A percentile compares a stretch with the other conserved stretches of the same genome.
Conservation (phyloP, 2,888 invertebrate species). For the Plebejus melissa region DNA sequence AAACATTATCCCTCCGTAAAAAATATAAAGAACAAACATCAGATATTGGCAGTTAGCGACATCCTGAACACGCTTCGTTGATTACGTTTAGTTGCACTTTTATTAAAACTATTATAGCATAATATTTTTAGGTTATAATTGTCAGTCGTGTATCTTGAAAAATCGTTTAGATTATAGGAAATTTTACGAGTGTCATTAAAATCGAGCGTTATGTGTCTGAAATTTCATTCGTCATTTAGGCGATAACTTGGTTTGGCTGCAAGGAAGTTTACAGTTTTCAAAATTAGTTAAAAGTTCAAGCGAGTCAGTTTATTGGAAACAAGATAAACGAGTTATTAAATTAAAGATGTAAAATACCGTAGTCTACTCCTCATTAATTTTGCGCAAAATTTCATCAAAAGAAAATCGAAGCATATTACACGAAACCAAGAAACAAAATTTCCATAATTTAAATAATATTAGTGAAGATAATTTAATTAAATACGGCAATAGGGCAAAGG, state of each 20-base stretch:
- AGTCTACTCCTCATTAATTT: too few relatives aligned
- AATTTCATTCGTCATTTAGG: too few relatives aligned
- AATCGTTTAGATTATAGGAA: too few relatives aligned
- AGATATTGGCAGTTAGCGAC: slow-evolving; percentile 75
- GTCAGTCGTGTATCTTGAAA: not conserved
- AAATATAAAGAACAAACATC: slow-evolving; percentile 77
- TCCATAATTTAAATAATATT: too few relatives aligned
- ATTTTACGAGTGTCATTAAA: not conserved
- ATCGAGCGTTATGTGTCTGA: not conserved
- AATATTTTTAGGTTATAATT: not conserved
- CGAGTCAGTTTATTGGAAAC: too few relatives aligned
- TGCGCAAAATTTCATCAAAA: not conserved
- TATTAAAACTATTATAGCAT: not conserved
- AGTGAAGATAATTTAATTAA: not conserved
- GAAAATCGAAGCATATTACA: too few relatives aligned
- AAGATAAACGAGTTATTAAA: too few relatives aligned
- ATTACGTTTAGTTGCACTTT: slow-evolving; percentile 52
- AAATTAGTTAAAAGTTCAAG: too few relatives aligned
- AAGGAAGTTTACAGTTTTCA: too few relatives aligned
- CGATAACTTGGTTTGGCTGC: too few relatives aligned
- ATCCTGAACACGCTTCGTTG: slow-evolving; percentile 63
- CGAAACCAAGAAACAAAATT: not conserved
- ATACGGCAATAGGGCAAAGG: not conserved
- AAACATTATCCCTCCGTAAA: slow-evolving; percentile 78
- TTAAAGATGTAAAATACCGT: too few relatives aligned